phyloP scores from a whole-genome alignment of 92 coral and sea anemone genomes.

The Muricea muricata region DNA sequence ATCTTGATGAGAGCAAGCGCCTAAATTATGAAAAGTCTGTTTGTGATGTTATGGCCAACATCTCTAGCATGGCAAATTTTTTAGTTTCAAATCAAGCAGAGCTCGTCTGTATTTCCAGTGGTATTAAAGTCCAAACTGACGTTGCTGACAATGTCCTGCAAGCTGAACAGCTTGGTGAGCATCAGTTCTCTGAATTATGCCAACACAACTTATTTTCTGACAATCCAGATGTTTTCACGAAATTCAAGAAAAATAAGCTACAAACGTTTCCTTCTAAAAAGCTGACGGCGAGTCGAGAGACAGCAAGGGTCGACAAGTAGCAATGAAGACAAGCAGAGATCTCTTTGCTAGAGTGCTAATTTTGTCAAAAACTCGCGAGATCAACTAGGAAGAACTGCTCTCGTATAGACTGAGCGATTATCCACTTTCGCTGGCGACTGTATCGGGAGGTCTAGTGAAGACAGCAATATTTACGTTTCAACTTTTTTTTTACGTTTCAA shows the following conservation, averaged over 20 bases:
- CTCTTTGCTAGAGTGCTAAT: not conserved
- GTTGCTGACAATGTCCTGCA: constrained; percentile 31
- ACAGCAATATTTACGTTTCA: too few relatives aligned
- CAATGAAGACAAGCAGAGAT: too few relatives aligned
- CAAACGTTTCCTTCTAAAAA: constrained; percentile 21
- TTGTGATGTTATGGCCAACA: constrained; percentile 24
- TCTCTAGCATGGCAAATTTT: constrained; percentile 33
- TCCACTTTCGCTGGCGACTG: too few relatives aligned
- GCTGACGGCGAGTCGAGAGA: constrained; percentile 26
- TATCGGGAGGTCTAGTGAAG: constrained; percentile 57
- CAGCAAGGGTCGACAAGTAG: constrained; percentile 40
- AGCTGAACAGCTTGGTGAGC: too few relatives aligned
- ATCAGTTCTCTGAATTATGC: constrained; percentile 48
- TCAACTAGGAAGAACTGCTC: constrained; percentile 1
- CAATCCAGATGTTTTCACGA: constrained; percentile 40
- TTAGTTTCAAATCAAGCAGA: constrained; percentile 32
- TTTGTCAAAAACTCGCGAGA: constrained; percentile 31
- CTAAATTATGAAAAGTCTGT: constrained; percentile 31
- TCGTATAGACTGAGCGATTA: too few relatives aligned
- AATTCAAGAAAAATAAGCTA: constrained; percentile 37
- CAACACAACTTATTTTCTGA: constrained; percentile 33
- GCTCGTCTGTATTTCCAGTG: constrained; percentile 41
- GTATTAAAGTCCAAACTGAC: constrained; percentile 15
- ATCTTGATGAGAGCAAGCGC: constrained; percentile 36
- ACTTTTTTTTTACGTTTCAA: too few relatives aligned